Evolutionary conservation across 2,888 invertebrate species (phyloP).

Genomic region (Cyaniris semiargus): DNA sequence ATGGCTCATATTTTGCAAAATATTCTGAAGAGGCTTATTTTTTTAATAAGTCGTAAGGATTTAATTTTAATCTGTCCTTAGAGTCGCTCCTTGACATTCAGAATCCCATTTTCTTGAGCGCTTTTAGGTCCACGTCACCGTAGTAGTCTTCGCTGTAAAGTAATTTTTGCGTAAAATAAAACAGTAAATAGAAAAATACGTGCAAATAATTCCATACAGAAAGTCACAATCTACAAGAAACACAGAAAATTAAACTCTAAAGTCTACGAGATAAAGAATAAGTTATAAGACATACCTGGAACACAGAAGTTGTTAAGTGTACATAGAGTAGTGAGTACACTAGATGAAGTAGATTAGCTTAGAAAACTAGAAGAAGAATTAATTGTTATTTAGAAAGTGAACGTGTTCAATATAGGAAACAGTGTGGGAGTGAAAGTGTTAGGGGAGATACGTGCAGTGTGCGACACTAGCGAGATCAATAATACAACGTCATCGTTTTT

Average conservation of each 20-base stretch:
- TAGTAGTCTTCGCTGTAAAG: slow-evolving; percentile 93
- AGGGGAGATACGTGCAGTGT: slow-evolving; percentile 62
- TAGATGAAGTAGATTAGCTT: slow-evolving; percentile 54
- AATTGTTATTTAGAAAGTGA: slow-evolving; percentile 65
- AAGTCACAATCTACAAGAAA: slow-evolving; percentile 1
- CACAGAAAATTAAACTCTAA: slow-evolving; percentile 13
- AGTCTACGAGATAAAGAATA: not conserved
- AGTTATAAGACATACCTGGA: slow-evolving; percentile 32
- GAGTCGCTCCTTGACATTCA: slow-evolving; percentile 79
- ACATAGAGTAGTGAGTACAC: slow-evolving; percentile 42
- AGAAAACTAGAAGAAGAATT: slow-evolving; percentile 49
- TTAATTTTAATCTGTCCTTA: slow-evolving; percentile 73
- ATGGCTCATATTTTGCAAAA: not conserved
- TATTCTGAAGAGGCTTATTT: slow-evolving; percentile 50
- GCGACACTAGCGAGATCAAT: slow-evolving; percentile 57
- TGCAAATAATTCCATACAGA: slow-evolving; percentile 17
- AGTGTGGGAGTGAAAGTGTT: slow-evolving; percentile 59
- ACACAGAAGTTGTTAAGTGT: slow-evolving; percentile 33
- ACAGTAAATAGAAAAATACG: not conserved
- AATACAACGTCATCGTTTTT: slow-evolving; percentile 62
- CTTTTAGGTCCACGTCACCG: slow-evolving; percentile 93
- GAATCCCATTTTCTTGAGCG: slow-evolving; percentile 90
- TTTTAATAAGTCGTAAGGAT: slow-evolving; percentile 65
- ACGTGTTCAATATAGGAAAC: slow-evolving; percentile 58
- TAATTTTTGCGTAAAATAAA: slow-evolving; percentile 31